Base-by-base conservation (phyloP, 2,888 invertebrate species). In the Agriotes lineatus region DNA sequence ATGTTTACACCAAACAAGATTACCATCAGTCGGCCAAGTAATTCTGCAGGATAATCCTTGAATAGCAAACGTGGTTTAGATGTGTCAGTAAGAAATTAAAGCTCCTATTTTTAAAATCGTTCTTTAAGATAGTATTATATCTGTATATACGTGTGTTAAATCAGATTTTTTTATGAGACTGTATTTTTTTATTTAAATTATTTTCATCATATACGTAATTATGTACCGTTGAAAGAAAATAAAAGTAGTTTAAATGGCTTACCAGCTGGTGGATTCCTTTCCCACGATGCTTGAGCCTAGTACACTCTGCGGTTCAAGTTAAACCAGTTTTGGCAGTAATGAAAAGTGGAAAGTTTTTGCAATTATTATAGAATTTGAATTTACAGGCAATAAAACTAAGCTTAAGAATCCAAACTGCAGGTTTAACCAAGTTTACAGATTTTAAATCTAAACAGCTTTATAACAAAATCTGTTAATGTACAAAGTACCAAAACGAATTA, bases 1-100 rank as follows among this genome's bases (percentile, higher is more conserved):
- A 91, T 93, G 90, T 91, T 91, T 30, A 86, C 89, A 48, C 91
- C 92, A 3, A 92, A 92, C 80, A 88, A 87, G 76, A 91, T 92
- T 76, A 90, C 89, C 77, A 84, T 89, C 57, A 80, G 74, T 63
- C 74, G 83, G 67, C 82, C 82, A 19, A 81, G 74, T 64, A 82
- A 82, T 77, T 83, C 83, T 18, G 82, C 83, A 25, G 84, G 84
- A 72, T 83, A 79, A 77, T 12, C 18, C 18, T 19, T 50, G 10
- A 42, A 33, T 16, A 12, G 33, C 4, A 45, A 35, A 12, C 22
- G 37, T 62, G n/a, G n/a, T 16, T n/a, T 52, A 52, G 39, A 39
- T 62, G 39, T 39, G 22, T 10, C 33, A 12, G 20, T 1, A 48
- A 22, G 16, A 33, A 50, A 18, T 35, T 37, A 20, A 33, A 37